Evolutionary conservation across 2,888 invertebrate species (phyloP).

Genomic region (Sesia apiformis): DNA sequence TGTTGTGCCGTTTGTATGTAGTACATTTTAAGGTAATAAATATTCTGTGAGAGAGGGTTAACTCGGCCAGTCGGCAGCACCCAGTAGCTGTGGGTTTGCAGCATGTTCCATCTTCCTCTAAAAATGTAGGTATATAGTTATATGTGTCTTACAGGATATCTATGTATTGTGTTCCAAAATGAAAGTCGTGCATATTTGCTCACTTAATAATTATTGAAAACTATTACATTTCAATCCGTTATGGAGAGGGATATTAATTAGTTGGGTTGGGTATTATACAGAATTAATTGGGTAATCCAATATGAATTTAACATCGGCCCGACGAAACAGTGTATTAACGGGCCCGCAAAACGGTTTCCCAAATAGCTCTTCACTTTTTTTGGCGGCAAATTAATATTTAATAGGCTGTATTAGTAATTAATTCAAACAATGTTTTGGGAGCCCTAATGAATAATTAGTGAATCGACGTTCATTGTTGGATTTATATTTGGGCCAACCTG

Average conservation of each 20-base stretch:
- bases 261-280: slow-evolving; percentile 46
- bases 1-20: too few relatives aligned
- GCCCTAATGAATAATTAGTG: not conserved
- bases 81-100: too few relatives aligned
- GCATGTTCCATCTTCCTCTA: too few relatives aligned
- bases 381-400: not conserved
- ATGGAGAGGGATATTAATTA: slow-evolving; percentile 53
- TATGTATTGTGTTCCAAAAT: not conserved
- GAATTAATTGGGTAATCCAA: slow-evolving; percentile 65
- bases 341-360: not conserved
- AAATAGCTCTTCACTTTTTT: not conserved
- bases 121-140: too few relatives aligned
- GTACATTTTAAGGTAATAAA: too few relatives aligned
- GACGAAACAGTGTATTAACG: not conserved
- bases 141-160: too few relatives aligned
- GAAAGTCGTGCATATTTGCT: not conserved
- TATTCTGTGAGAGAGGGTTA: too few relatives aligned
- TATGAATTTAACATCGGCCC: slow-evolving; percentile 43
- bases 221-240: slow-evolving; percentile 57
- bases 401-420: not conserved
- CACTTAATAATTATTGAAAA: slow-evolving; percentile 27
- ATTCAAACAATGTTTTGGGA: not conserved
- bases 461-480: not conserved
- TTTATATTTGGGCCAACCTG: not conserved
- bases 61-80: too few relatives aligned